These are phyloP conservation scores for Chunga burmeisteri DNA, from an alignment of 2,113 vertebrate species.

Conservation along the genomic window DNA sequence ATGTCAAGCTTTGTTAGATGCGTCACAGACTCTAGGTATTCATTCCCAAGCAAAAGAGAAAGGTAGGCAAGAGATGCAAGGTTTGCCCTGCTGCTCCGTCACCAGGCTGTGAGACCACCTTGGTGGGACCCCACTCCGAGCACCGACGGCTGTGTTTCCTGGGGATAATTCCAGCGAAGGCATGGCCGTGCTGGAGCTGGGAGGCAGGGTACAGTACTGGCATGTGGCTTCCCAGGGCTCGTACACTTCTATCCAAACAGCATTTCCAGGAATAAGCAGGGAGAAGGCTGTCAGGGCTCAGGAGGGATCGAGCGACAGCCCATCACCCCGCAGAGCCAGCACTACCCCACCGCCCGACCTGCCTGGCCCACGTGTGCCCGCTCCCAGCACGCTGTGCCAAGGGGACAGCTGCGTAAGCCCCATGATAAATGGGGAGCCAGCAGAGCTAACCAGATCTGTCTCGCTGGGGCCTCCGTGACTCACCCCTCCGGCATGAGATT, in stretches of 20 bases:
- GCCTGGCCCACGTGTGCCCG: not conserved
- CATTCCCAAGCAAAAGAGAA: not conserved
- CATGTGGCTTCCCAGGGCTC: not conserved
- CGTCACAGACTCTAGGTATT: fast-evolving
- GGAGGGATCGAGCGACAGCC: not conserved
- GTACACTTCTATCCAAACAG: not conserved
- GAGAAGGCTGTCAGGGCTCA: not conserved
- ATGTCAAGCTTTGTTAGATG: not conserved
- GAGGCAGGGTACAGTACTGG: fast-evolving
- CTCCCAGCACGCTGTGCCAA: not conserved
- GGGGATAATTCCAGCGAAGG: not conserved
- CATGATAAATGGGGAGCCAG: not conserved
- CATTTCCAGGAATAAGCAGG: not conserved
- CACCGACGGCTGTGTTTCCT: fast-evolving
- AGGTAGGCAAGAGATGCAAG: fast-evolving
- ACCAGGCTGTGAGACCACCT: not conserved
- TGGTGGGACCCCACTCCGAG: not conserved
- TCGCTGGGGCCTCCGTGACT: not conserved
- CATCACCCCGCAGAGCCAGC: not conserved
- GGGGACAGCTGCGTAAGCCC: constrained; percentile 24
- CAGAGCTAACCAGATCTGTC: not conserved
- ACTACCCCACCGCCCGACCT: not conserved
- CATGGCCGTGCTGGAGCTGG: not conserved
- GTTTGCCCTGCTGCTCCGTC: not conserved
- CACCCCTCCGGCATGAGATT: not conserved